phyloP scores from a whole-genome alignment of 1,140 invertebrate genomes.

The Trichonephila clavipes region DNA sequence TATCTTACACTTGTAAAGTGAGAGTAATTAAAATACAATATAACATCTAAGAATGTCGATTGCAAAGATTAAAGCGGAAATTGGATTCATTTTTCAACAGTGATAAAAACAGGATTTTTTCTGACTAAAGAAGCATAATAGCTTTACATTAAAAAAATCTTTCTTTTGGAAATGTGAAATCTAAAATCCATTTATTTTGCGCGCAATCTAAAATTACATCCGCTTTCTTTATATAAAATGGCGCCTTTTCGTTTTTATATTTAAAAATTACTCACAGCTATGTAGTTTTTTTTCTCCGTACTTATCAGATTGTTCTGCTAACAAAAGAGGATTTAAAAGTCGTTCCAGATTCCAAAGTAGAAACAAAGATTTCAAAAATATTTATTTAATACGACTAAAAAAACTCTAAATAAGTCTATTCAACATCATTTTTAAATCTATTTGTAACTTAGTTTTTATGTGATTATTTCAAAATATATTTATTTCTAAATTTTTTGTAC shows the following conservation, averaged over 20 bases:
- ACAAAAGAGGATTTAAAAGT: neutral
- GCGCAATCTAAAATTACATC: neutral
- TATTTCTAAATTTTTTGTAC: too few relatives aligned
- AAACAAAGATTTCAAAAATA: neutral
- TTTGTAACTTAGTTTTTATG: too few relatives aligned
- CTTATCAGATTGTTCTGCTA: neutral
- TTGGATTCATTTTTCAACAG: neutral
- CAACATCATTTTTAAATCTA: too few relatives aligned
- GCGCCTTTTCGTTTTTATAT: neutral
- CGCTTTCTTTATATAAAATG: neutral
- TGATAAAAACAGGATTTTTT: neutral
- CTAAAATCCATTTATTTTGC: constrained; percentile 1
- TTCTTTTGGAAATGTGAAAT: neutral
- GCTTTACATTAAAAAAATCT: neutral
- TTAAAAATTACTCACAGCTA: neutral
- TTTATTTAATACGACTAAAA: too few relatives aligned
- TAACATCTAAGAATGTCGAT: neutral
- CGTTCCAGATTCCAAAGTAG: neutral
- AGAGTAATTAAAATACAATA: neutral
- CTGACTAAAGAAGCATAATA: neutral
- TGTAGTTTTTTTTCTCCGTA: neutral
- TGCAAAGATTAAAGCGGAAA: neutral
- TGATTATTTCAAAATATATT: too few relatives aligned
- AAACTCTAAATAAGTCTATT: too few relatives aligned
- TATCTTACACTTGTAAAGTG: too few relatives aligned